Conservation (phyloP, 1,140 invertebrate species). For the Camponotus floridanus region DNA sequence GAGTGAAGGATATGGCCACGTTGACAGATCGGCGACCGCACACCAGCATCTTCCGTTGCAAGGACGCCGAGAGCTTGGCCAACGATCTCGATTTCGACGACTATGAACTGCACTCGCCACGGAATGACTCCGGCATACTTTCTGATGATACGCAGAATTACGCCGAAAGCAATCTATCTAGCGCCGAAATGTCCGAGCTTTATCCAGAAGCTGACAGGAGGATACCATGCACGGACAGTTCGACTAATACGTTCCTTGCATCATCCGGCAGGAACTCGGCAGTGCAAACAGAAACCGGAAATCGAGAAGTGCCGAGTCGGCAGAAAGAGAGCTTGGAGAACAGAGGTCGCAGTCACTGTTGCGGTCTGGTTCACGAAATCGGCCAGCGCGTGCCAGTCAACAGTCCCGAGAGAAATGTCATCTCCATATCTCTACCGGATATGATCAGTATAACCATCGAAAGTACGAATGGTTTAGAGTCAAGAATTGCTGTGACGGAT, state of each 20-base stretch:
- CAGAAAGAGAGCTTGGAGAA: not conserved
- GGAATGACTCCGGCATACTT: conserved; percentile 78
- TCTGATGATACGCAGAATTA: conserved; percentile 78
- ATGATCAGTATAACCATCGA: conserved; percentile 81
- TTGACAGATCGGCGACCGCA: conserved; percentile 77
- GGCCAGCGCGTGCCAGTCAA: not conserved
- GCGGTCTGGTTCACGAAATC: not conserved
- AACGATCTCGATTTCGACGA: conserved; percentile 69
- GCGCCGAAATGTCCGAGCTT: conserved; percentile 67
- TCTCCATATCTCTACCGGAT: conserved; percentile 81
- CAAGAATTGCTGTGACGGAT: conserved; percentile 77
- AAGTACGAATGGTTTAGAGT: conserved; percentile 76
- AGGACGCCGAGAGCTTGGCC: conserved; percentile 73
- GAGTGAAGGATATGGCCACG: conserved; percentile 82
- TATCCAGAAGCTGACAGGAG: conserved; percentile 44
- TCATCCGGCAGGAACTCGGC: conserved; percentile 55
- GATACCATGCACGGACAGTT: conserved; percentile 69
- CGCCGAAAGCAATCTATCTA: conserved; percentile 74
- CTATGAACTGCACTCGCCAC: conserved; percentile 63
- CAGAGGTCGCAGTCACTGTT: conserved; percentile 40
- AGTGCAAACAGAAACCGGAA: conserved; percentile 51
- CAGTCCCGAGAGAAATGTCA: conserved; percentile 74
- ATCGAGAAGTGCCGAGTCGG: not conserved
- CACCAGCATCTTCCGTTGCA: conserved; percentile 72
- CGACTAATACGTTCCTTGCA: conserved; percentile 72